Percentiles rank a stretch among this genome's conserved stretches.
Conservation (phyloP, 1,140 invertebrate species). For the Tetramorium parvispinum region DNA sequence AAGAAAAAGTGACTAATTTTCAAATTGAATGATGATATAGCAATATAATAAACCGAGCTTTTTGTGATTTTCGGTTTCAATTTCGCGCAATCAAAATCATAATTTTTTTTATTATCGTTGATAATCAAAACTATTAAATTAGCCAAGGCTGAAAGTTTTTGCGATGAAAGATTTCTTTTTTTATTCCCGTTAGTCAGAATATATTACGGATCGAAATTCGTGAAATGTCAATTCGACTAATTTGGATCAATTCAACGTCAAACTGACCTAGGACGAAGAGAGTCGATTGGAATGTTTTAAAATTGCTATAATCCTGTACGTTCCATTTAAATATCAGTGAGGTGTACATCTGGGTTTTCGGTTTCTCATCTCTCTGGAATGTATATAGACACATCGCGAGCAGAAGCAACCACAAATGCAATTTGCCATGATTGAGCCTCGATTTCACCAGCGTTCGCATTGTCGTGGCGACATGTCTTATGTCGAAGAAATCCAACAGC, state of each 20-base stretch:
- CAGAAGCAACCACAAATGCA: conserved; percentile 89
- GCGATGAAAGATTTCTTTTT: conserved; percentile 40
- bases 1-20: background rate
- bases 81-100: background rate
- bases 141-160: conserved; percentile 38
- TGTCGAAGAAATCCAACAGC: conserved; percentile 90
- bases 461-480: conserved; percentile 88
- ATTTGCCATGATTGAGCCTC: conserved; percentile 86
- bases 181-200: conserved; percentile 8
- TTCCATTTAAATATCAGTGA: conserved; percentile 89
- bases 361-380: conserved; percentile 92
- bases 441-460: conserved; percentile 87
- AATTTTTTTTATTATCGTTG: conserved; percentile 16
- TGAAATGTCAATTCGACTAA: background rate
- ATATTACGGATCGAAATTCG: background rate
- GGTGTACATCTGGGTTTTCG: conserved; percentile 89
- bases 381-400: conserved; percentile 91
- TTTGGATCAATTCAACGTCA: background rate
- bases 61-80: background rate
- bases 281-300: conserved; percentile 89
- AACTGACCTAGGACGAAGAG: conserved; percentile 87
- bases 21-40: background rate
- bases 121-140: background rate
- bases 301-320: conserved; percentile 88
- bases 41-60: background rate